Base-by-base conservation (phyloP, 2,888 invertebrate genomes). In the Thymelicus lineola region DNA sequence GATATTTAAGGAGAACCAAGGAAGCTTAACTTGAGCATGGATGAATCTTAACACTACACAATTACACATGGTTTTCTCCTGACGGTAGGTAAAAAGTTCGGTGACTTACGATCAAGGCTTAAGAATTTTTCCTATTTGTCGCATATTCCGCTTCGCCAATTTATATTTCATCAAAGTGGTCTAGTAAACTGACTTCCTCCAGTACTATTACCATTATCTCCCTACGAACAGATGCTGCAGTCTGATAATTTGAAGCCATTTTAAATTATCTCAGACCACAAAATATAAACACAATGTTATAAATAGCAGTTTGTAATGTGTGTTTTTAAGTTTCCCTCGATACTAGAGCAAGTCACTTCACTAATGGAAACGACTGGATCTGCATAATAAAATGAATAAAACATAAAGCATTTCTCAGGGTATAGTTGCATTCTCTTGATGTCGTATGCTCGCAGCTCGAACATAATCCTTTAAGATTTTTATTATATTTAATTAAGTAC, bases 401-500 rank as follows among this genome's bases (percentile, higher is more conserved):
- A 58, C 61, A 60, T 53, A 53, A 42, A 15, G 38, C 50, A 60
- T 35, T 60, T 38, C 36, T 15, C 62, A 71, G 72, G 76, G 77
- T 79, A 81, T 78, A 77, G 73, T 78, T 74, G 77, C 80, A 77
- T 76, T 80, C 80, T 77, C 79, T 71, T 75, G 71, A 75, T 75
- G 76, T 74, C 72, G 66, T n/a, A 57, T 36, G 55, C 55, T 28
- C 55, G 42, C 59, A 42, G 50, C 60, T 55, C 17, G 74, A 77
- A 75, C 77, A 78, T 85, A 86, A 88, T 87, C 84, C 83, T 77
- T 76, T 74, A 77, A 79, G 78, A 82, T 86, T 86, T 86, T 85
- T 84, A 82, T 87, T n/a, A n/a, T n/a, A n/a, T n/a, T n/a, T n/a
- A n/a, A n/a, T 84, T 86, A 86, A 88, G 87, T 86, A 82, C 77